Conservation (phyloP, 2,113 vertebrate species). For the Scolopax mira region DNA sequence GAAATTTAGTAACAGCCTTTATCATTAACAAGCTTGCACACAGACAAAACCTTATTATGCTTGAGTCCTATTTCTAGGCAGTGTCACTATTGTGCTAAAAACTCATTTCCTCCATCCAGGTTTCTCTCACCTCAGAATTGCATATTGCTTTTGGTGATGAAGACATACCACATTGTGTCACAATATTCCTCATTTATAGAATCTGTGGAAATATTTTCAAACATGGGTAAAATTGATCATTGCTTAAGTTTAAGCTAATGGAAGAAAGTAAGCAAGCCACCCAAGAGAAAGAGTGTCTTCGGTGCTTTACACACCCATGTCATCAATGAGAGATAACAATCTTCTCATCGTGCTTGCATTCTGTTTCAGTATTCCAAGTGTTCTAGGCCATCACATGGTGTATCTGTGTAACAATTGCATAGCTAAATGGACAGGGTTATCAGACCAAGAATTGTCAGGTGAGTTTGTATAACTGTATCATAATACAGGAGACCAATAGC, state of each 20-base stretch:
- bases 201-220: neutral
- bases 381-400: neutral
- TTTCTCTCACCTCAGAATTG: neutral
- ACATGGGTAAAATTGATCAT: neutral
- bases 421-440: neutral
- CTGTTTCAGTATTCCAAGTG: neutral
- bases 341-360: neutral
- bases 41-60: neutral
- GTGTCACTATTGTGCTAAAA: neutral
- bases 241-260: neutral
- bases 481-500: neutral
- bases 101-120: neutral
- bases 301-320: neutral
- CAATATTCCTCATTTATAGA: neutral
- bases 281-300: neutral
- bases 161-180: neutral
- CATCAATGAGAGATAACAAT: neutral
- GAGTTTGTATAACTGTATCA: neutral
- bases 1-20: neutral
- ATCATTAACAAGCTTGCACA: neutral
- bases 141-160: neutral
- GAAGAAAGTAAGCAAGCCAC: neutral
- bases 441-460: neutral
- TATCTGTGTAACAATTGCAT: neutral
- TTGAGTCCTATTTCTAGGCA: neutral